Evolutionary conservation across 1,140 invertebrate genomes (phyloP).

Genomic region (Camponotus floridanus): DNA sequence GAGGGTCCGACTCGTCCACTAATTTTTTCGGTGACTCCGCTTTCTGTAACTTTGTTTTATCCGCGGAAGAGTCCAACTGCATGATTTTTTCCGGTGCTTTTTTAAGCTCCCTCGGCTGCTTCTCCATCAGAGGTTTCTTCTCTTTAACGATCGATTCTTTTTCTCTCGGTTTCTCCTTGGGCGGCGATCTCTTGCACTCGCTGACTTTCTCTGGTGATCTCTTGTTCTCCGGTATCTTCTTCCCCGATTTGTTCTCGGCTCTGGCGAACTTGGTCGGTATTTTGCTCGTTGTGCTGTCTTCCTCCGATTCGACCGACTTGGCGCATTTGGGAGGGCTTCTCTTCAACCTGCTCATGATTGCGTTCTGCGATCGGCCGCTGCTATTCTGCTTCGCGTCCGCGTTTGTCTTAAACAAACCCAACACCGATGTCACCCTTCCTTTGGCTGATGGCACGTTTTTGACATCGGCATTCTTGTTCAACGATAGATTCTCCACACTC

Average conservation of each 20-base stretch:
- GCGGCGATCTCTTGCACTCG: slow-evolving; percentile 69
- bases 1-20: slow-evolving; percentile 27
- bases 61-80: slow-evolving; percentile 16
- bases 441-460: slow-evolving; percentile 80
- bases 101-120: slow-evolving; percentile 36
- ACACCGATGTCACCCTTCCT: slow-evolving; percentile 89
- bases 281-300: slow-evolving; percentile 74
- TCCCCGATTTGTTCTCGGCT: slow-evolving; percentile 67
- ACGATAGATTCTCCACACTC: slow-evolving; percentile 89
- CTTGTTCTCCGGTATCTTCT: slow-evolving; percentile 67
- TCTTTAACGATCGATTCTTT: slow-evolving; percentile 63
- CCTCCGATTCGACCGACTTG: slow-evolving; percentile 58
- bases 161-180: slow-evolving; percentile 74
- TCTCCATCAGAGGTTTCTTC: slow-evolving; percentile 36
- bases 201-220: slow-evolving; percentile 71
- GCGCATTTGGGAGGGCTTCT: slow-evolving; percentile 80
- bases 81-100: background rate
- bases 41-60: slow-evolving; percentile 67
- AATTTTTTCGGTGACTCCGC: slow-evolving; percentile 59
- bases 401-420: slow-evolving; percentile 90
- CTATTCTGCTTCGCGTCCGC: slow-evolving; percentile 84
- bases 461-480: slow-evolving; percentile 27
- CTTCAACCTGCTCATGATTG: slow-evolving; percentile 79
- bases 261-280: slow-evolving; percentile 82
- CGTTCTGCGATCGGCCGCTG: slow-evolving; percentile 60